Percentiles rank a stretch among this genome's conserved stretches.
Conservation (phyloP, 2,888 invertebrate genomes). For the Cordilura impudica region DNA sequence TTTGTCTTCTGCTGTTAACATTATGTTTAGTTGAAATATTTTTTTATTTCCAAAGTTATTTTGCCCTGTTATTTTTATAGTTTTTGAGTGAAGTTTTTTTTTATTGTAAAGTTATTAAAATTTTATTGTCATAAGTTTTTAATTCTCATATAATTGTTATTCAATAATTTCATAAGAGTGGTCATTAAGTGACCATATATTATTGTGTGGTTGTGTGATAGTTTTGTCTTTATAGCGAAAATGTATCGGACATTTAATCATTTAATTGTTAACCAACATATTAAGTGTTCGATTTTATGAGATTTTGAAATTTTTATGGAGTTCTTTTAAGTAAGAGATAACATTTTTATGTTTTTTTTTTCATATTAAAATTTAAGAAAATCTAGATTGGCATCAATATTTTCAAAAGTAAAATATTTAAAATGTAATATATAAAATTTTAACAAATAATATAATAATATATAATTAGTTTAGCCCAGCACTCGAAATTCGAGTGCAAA, state of each 20-base stretch:
- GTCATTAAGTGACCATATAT: slow-evolving; percentile 25
- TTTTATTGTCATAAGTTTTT: slow-evolving; percentile 51
- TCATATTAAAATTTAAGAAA: not conserved
- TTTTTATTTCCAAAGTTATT: slow-evolving; percentile 28
- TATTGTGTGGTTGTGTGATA: not conserved
- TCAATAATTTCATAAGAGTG: slow-evolving; percentile 52
- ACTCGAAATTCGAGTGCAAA: no score
- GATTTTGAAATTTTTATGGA: not conserved
- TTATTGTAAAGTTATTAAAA: slow-evolving; percentile 49
- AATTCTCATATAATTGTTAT: slow-evolving; percentile 50
- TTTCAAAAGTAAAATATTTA: not conserved
- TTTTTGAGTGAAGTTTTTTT: not conserved
- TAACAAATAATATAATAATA: no score
- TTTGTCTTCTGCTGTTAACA: not conserved
- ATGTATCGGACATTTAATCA: not conserved
- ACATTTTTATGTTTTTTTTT: slow-evolving; percentile 11
- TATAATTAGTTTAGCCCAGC: no score
- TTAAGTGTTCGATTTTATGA: not conserved
- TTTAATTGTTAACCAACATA: slow-evolving; percentile 15
- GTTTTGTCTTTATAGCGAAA: slow-evolving; percentile 8
- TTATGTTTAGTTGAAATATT: not conserved
- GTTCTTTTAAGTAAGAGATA: not conserved
- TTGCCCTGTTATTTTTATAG: slow-evolving; percentile 1
- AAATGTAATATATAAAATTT: no score
- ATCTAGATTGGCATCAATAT: not conserved